Base-by-base conservation (phyloP, 1,140 invertebrate genomes). In the Penaeus indicus region DNA sequence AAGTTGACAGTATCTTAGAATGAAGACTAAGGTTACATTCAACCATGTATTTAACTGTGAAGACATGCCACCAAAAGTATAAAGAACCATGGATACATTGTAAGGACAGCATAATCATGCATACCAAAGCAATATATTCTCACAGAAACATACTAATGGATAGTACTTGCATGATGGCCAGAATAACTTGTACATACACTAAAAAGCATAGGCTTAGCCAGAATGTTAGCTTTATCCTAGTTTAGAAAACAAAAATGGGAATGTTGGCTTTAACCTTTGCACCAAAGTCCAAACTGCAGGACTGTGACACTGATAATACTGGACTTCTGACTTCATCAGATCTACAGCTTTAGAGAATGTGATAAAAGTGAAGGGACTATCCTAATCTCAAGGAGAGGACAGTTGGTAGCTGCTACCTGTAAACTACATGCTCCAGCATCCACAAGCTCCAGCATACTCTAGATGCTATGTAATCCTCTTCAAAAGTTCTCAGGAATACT, bases 401-500 rank as follows among this genome's bases (percentile, higher is more conserved):
- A 72, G 42, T 75, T 25, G 67, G 61, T 67, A 75, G 67, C 82
- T 84, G 82, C 83, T 86, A 80, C 72, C 77, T 80, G 77, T 86
- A 86, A 80, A 81, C 77, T 64, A 86, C 61, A 80, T 80, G 78
- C 60, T 86, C 77, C 38, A 67, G 85, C 75, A 81, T 86, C 79
- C 78, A 86, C 27, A 84, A 42, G 63, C 81, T 85, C 83, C 62
- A 72, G 83, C 77, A 72, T 85, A 85, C 67, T 75, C 62, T 60
- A 60, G 61, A 75, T 60, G 21, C 72, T 27, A 25, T 82, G 60
- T 62, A 54, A 62, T 82, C 80, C 62, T 62, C 80, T 62, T 38
- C 38, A 75, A 75, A n/a, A 75, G 69, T n/a, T 75, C 69, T 75
- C 25, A 27, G 69, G 25, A 75, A 75, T 38, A 64, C 47, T 25